Conservation (phyloP, 2,888 invertebrate species). For the Spatulosminthurus flaviceps region DNA sequence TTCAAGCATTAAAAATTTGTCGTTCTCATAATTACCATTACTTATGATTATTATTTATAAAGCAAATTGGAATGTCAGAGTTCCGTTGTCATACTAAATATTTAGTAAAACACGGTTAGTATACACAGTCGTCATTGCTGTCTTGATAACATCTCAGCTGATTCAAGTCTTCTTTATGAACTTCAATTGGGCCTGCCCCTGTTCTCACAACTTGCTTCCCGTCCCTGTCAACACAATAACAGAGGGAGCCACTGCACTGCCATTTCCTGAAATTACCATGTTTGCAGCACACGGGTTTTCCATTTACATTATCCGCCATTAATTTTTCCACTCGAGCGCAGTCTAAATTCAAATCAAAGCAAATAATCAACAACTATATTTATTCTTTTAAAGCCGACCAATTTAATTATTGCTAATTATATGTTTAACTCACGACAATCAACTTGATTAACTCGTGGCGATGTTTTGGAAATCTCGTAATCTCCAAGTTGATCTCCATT, state of each 20-base stretch:
- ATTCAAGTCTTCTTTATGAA: constrained; percentile 41
- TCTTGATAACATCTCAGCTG: constrained; percentile 38
- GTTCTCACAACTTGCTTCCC: constrained; percentile 66
- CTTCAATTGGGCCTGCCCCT: constrained; percentile 28
- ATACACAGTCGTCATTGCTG: constrained; percentile 28
- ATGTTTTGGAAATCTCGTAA: constrained; percentile 68
- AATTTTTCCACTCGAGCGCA: constrained; percentile 72
- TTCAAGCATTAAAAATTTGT: no score
- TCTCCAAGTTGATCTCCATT: constrained; percentile 69
- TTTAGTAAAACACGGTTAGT: background rate
- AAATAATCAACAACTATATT: background rate
- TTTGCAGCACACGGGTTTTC: constrained; percentile 71
- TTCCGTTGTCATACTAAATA: background rate
- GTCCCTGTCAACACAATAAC: constrained; percentile 74
- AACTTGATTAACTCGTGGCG: constrained; percentile 66
- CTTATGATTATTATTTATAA: no score
- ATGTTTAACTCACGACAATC: constrained; percentile 64
- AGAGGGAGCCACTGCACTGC: constrained; percentile 73
- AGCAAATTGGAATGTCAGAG: no score
- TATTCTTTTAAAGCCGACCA: background rate
- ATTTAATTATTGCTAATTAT: background rate
- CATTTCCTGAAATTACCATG: constrained; percentile 74
- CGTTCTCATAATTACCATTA: no score
- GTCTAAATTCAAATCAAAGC: constrained; percentile 67
- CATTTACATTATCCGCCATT: constrained; percentile 66